Base-by-base conservation (phyloP, 2,797 vertebrate species). In the Sebastes miniatus region DNA sequence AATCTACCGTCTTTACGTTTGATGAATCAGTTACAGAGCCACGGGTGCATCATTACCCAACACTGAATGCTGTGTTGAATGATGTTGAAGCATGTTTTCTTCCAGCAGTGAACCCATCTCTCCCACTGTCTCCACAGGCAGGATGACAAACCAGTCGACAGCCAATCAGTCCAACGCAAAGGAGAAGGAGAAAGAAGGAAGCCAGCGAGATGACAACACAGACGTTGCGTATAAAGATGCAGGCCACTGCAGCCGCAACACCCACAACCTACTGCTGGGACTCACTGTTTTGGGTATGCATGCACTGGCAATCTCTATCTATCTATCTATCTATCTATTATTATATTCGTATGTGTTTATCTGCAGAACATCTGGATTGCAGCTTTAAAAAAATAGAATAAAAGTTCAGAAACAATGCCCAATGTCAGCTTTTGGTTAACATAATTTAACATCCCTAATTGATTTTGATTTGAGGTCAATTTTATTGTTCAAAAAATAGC, bases 131-230 rank as follows among this genome's bases (percentile, higher is more conserved):
- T 80, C 78, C 36, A 34, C 84, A 95, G 95, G 84, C 91, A 95
- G 94, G 91, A 96, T 96, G 95, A 96, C 92, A 24, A 95, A 95
- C 90, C 93, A 94, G 85, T 47, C 92, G 5, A 80, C 89, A 83
- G 81, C 83, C 65, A 95, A 94, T 84, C 93, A 93, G 90, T 90
- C 92, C 87, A 93, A 91, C 80, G 63, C 88, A 64, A 90, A 86
- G 64, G 91, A 88, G 80, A 92, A 93, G 73, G 87, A 87, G 80
- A 90, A 90, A 73, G 88, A 87, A 8, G 89, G 85, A 65, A 86
- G 12, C 67, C 84, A 81, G 36, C 89, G n/a, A 59, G 93, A 93
- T 77, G 91, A 94, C 87, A 91, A 88, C 81, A 94, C 91, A 0
- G 91, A 94, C 2, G 47, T 81, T 2, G 91, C 76, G 0, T 89